A percentile compares a stretch with the other conserved stretches of the same genome.
Conservation (phyloP, 2,113 vertebrate species). For the Xerus inauris region DNA sequence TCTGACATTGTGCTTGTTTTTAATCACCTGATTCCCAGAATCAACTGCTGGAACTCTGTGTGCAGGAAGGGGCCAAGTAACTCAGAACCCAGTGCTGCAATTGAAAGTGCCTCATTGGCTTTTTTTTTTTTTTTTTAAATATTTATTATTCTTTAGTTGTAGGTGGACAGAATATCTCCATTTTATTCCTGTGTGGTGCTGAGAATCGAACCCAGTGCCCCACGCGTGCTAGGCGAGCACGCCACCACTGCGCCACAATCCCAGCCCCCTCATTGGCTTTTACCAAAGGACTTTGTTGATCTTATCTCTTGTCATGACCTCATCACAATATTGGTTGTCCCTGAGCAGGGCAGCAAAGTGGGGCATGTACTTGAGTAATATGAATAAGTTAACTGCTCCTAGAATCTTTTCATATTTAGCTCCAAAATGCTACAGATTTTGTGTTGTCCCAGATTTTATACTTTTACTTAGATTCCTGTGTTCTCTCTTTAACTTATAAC, state of each 20-base stretch:
- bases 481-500: constrained; percentile 20
- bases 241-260: no score
- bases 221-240: no score
- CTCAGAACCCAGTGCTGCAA: background rate
- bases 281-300: background rate
- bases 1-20: background rate
- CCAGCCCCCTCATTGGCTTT: background rate
- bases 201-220: no score
- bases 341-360: background rate
- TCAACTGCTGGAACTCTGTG: background rate
- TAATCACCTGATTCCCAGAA: constrained; percentile 1
- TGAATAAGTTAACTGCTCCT: background rate
- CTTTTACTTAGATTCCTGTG: background rate
- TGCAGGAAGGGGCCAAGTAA: background rate
- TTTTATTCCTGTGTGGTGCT: no score
- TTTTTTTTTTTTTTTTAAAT: no score
- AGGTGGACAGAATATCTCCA: no score
- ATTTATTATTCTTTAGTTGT: no score
- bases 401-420: constrained; percentile 28
- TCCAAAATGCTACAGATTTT: background rate
- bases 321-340: background rate
- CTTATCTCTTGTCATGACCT: background rate
- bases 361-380: background rate
- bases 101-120: background rate
- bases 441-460: constrained; percentile 15